Conservation (phyloP, 2,797 vertebrate species). For the Octomys mimax region DNA sequence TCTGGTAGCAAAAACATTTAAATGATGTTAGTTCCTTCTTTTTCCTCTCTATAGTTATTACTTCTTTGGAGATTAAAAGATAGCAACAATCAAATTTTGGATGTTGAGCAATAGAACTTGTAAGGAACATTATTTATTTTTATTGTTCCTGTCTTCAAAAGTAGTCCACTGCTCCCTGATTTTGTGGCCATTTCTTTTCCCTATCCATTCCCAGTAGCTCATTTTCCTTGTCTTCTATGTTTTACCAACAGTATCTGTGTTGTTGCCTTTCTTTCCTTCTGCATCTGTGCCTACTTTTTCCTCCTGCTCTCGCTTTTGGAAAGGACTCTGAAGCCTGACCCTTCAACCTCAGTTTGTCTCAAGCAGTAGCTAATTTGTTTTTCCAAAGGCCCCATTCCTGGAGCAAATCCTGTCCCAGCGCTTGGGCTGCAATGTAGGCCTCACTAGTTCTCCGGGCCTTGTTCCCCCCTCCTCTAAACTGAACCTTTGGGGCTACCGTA, state of each 20-base stretch:
- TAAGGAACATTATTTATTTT: not conserved
- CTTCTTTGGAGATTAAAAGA: not conserved
- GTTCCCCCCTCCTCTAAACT: not conserved
- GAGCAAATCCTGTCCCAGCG: not conserved
- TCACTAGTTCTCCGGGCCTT: not conserved
- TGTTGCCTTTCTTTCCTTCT: not conserved
- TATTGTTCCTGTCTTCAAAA: not conserved
- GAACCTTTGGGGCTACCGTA: not conserved
- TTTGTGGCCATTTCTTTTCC: not conserved
- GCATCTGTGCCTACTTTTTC: not conserved
- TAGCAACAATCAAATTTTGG: not conserved
- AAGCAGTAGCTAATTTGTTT: not conserved
- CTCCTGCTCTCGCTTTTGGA: not conserved
- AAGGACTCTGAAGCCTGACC: not conserved
- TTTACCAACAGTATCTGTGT: not conserved
- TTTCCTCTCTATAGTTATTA: not conserved
- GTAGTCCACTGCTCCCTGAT: not conserved
- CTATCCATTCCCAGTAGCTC: not conserved
- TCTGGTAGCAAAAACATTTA: not conserved
- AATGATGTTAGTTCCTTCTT: not conserved
- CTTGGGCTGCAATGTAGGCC: not conserved
- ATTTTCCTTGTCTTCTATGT: not conserved
- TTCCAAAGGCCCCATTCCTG: not conserved
- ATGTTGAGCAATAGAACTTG: not conserved
- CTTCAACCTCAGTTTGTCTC: not conserved